phyloP scores from a whole-genome alignment of 2,888 invertebrate species.

The Helobdella robusta region DNA sequence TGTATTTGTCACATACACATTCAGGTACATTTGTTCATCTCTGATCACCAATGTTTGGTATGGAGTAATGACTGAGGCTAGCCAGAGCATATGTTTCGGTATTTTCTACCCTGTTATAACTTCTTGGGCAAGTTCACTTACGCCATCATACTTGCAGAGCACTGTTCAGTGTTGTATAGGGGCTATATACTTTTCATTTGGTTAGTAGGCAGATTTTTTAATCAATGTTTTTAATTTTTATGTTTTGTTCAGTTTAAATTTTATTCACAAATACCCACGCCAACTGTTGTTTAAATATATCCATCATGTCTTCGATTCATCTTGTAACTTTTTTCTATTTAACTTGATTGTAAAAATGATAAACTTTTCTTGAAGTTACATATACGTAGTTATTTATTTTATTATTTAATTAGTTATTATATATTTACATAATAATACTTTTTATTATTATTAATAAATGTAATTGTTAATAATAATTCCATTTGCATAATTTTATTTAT shows the following conservation, averaged over 20 bases:
- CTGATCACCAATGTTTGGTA: constrained; percentile 70
- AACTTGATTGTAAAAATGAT: background rate
- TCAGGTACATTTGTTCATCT: constrained; percentile 73
- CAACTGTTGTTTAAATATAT: too few species aligned
- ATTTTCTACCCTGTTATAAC: constrained; percentile 84
- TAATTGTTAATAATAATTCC: background rate
- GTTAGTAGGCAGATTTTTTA: too few species aligned
- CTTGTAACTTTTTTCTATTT: too few species aligned
- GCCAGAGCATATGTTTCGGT: constrained; percentile 79
- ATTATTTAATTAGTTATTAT: background rate
- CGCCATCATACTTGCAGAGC: constrained; percentile 71
- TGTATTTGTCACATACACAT: constrained; percentile 67
- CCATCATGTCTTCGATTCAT: too few species aligned
- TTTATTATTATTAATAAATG: background rate
- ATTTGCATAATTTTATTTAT: background rate
- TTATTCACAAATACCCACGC: too few species aligned
- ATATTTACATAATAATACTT: background rate
- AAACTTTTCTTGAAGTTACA: background rate
- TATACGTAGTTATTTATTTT: background rate
- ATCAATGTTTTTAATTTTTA: too few species aligned
- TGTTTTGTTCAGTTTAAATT: too few species aligned
- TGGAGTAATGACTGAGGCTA: constrained; percentile 71
- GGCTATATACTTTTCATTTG: constrained; percentile 79
- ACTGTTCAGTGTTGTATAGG: constrained; percentile 77
- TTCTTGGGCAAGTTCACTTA: constrained; percentile 72